Evolutionary conservation across 2,113 vertebrate genomes (phyloP).

Genomic region (Urocynchramus pylzowi): DNA sequence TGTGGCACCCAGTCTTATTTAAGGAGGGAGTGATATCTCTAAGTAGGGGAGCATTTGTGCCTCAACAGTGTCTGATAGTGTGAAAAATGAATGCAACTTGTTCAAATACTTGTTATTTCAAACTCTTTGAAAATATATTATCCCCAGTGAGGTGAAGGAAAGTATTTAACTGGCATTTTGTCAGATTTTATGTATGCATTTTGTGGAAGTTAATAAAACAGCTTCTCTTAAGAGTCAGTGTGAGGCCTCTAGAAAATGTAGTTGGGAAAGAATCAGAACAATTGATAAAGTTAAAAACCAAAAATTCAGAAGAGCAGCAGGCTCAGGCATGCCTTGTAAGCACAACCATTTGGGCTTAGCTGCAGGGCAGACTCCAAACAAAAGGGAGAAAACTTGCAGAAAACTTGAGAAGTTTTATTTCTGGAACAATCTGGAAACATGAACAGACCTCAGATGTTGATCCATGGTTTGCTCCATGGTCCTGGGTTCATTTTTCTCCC

Average conservation of each 20-base stretch:
- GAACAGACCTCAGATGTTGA: not conserved
- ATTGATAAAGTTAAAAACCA: not conserved
- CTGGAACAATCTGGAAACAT: not conserved
- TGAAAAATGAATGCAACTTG: not conserved
- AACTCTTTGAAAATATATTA: not conserved
- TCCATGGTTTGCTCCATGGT: not conserved
- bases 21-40: not conserved
- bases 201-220: not conserved
- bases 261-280: not conserved
- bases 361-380: rapidly evolving
- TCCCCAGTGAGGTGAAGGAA: not conserved
- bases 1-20: not conserved
- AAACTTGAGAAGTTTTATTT: not conserved
- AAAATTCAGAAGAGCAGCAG: not conserved
- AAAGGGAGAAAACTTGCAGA: not conserved
- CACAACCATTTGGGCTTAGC: not conserved
- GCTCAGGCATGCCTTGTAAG: not conserved
- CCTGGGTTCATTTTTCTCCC: not conserved
- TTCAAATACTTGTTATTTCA: not conserved
- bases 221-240: not conserved
- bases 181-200: not conserved
- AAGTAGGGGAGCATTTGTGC: not conserved
- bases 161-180: not conserved
- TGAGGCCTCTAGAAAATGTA: not conserved
- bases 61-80: not conserved